A percentile compares a stretch with the other conserved stretches of the same genome.
phyloP scores from a whole-genome alignment of 2,888 invertebrate species.

The Hypsopygia costalis region DNA sequence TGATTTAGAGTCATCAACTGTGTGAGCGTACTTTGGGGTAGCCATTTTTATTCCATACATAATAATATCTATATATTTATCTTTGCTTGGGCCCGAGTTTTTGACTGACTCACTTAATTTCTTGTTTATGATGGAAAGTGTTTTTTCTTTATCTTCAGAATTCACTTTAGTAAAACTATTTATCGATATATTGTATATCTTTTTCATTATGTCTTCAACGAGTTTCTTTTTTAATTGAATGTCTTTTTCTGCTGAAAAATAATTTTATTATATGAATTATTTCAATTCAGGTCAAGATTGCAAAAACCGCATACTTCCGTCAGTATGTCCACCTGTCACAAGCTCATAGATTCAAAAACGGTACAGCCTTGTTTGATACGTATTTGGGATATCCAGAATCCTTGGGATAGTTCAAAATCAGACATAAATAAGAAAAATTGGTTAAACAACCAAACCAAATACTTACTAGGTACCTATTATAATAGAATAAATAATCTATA shows the following conservation, averaged over 20 bases:
- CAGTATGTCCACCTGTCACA: too few relatives aligned
- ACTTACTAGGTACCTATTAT: too few relatives aligned
- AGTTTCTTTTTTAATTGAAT: conserved; percentile 2
- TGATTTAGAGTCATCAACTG: background rate
- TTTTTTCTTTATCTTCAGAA: conserved; percentile 21
- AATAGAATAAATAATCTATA: too few relatives aligned
- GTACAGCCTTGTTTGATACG: too few relatives aligned
- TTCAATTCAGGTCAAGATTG: too few relatives aligned
- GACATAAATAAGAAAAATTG: too few relatives aligned
- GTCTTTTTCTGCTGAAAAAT: background rate
- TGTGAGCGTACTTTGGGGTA: conserved; percentile 14
- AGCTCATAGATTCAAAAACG: too few relatives aligned
- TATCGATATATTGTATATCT: conserved; percentile 34
- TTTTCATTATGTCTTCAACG: conserved; percentile 16
- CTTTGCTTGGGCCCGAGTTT: conserved; percentile 29
- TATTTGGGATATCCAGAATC: too few relatives aligned
- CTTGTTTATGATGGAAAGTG: conserved; percentile 32
- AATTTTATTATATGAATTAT: too few relatives aligned
- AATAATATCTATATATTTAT: conserved; percentile 44
- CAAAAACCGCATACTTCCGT: too few relatives aligned
- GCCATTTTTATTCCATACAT: conserved; percentile 47
- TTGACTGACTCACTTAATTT: conserved; percentile 31
- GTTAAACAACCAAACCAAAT: too few relatives aligned
- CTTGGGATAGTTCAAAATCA: too few relatives aligned
- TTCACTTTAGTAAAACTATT: conserved; percentile 24